Evolutionary conservation across 2,113 vertebrate genomes (phyloP), one percentile per base, ranked within the genome.

Genomic region (Archilochus colubris): DNA sequence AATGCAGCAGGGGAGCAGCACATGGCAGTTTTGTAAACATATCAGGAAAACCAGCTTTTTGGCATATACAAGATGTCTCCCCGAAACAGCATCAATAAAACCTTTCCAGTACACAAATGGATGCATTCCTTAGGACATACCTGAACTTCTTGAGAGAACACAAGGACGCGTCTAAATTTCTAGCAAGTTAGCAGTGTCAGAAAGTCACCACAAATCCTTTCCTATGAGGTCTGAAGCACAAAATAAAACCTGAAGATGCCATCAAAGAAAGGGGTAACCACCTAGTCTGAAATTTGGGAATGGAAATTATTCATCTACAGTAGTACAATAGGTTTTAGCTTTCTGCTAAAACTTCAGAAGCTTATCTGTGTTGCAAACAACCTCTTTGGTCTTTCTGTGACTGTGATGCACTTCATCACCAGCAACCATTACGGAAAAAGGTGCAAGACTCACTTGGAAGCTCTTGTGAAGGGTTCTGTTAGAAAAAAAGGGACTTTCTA

Each of bases 381-480:
- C 25, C n/a, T 79, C 61, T 89, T 86, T 4, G 62, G 25, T 74
- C 93, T 91, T 93, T 84, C 54, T 79, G 31, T 83, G 80, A 61
- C 54, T 93, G 28, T 89, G 81, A 66, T 94, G 79, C 77, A 74
- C 72, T 86, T 40, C 87, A 85, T 87, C 63, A 67, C 93, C 94
- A 89, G 85, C 94, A 96, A 67, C 27, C 10, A 2, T 48, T 85
- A 68, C 81, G 82, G 75, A 70, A 81, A 95, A 90, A 90, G 27
- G 57, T 63, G 81, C 5, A 15, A 82, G 75, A 85, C 38, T 96
- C 95, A 74, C 43, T 86, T 79, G 25, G 89, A 84, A 84, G 58
- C 6, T 53, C 50, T 81, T 44, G 4, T 58, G 67, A 91, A 90
- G 51, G 33, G 22, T 5, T 80, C 48, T 43, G 17, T 54, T 86